Evolutionary conservation across 2,888 invertebrate genomes (phyloP).

Genomic region (Hybos culiciformis): DNA sequence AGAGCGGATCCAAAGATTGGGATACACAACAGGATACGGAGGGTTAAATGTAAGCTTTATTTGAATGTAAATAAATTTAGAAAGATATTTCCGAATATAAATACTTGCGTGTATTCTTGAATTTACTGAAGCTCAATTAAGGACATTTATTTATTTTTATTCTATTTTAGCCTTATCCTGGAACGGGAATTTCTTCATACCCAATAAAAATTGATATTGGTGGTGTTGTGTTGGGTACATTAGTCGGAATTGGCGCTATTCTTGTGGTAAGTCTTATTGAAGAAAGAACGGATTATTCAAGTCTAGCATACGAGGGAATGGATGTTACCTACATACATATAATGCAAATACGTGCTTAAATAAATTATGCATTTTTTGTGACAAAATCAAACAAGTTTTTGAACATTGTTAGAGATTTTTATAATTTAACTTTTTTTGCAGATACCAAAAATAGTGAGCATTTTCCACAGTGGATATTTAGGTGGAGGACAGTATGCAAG

Average conservation of each 20-base stretch:
- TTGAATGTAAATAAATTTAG: slow-evolving; percentile 6
- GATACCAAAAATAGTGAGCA: slow-evolving; percentile 61
- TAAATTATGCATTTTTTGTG: no score
- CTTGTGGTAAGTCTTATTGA: no score
- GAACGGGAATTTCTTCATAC: slow-evolving; percentile 44
- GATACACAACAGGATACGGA: slow-evolving; percentile 34
- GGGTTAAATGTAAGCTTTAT: no score
- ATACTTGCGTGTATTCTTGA: slow-evolving; percentile 18
- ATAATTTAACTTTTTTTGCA: no score
- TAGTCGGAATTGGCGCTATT: slow-evolving; percentile 68
- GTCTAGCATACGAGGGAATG: no score
- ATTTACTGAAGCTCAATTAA: background rate
- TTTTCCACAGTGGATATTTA: slow-evolving; percentile 49
- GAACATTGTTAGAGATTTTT: no score
- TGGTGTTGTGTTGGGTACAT: slow-evolving; percentile 64
- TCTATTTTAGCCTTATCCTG: slow-evolving; percentile 23
- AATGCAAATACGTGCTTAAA: no score
- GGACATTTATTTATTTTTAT: slow-evolving; percentile 18
- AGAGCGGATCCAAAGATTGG: slow-evolving; percentile 31
- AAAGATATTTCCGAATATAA: no score
- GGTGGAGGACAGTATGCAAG: slow-evolving; percentile 51
- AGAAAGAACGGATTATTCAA: no score
- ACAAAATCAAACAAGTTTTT: no score
- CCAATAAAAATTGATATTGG: slow-evolving; percentile 71
- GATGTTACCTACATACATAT: no score